phyloP scores from a whole-genome alignment of 2,888 invertebrate genomes.

The Sepiola atlantica region DNA sequence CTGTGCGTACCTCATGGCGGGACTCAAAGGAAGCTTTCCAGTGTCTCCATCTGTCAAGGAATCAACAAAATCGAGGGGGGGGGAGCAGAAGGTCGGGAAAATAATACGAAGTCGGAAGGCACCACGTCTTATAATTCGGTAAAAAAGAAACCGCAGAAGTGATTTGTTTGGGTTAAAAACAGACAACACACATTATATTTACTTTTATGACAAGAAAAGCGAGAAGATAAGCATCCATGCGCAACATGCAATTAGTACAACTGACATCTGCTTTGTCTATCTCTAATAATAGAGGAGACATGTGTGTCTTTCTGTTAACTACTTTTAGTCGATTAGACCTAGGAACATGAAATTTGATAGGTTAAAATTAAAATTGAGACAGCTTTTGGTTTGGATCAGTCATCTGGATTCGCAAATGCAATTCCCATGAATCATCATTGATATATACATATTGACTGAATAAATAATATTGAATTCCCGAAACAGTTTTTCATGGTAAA shows the following conservation, averaged over 20 bases:
- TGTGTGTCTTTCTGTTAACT: background rate
- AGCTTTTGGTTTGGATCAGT: too few relatives aligned
- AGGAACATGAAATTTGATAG: background rate
- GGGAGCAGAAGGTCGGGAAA: background rate
- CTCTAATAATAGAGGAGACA: background rate
- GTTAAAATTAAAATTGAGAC: too few relatives aligned
- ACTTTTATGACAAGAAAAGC: too few relatives aligned
- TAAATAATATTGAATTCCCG: too few relatives aligned
- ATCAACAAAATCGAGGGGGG: background rate
- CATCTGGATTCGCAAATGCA: background rate
- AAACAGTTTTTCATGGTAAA: too few relatives aligned
- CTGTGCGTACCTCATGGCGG: background rate
- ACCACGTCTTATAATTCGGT: background rate
- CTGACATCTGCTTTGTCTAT: too few relatives aligned
- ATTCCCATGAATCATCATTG: background rate
- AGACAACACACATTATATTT: too few relatives aligned
- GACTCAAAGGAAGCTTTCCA: background rate
- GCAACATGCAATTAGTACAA: too few relatives aligned
- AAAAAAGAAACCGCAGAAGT: background rate
- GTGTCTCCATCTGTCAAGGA: background rate
- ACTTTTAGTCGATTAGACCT: background rate
- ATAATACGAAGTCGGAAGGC: background rate
- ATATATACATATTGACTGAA: too few relatives aligned
- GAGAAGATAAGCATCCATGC: too few relatives aligned
- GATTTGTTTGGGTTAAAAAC: background rate